Conservation (phyloP, 2,797 vertebrate species). For the Nannoperca obscura region DNA sequence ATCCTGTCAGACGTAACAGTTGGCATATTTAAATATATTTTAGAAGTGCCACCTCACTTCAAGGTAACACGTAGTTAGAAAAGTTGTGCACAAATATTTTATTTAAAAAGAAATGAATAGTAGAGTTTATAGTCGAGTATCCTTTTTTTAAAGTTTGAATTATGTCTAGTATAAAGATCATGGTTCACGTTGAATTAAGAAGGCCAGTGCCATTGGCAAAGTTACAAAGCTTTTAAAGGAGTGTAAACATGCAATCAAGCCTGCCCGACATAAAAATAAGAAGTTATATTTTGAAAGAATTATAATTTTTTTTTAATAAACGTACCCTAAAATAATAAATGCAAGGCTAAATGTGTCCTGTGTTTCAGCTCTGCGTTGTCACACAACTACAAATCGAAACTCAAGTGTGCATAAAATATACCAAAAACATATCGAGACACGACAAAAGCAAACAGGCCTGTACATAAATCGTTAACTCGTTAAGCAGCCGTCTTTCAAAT, state of each 20-base stretch:
- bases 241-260: constrained; percentile 43
- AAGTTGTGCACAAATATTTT: constrained; percentile 12
- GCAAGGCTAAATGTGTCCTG: neutral
- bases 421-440: constrained; percentile 14
- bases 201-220: constrained; percentile 52
- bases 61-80: constrained; percentile 11
- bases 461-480: constrained; percentile 2
- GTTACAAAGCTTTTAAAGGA: constrained; percentile 54
- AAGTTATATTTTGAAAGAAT: constrained; percentile 9
- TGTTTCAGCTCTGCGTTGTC: constrained; percentile 19
- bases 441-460: constrained; percentile 39
- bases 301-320: neutral
- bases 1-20: neutral
- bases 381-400: constrained; percentile 43
- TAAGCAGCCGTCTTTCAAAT: constrained; percentile 26
- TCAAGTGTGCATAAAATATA: constrained; percentile 23
- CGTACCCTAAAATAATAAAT: neutral
- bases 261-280: constrained; percentile 21
- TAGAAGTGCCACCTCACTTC: neutral
- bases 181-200: constrained; percentile 43
- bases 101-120: no score
- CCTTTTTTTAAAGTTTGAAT: neutral
- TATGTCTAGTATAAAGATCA: neutral
- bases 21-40: neutral
- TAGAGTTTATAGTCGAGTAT: neutral